Conservation (phyloP, 2,113 vertebrate genomes). For the Atherinomorus stipes region DNA sequence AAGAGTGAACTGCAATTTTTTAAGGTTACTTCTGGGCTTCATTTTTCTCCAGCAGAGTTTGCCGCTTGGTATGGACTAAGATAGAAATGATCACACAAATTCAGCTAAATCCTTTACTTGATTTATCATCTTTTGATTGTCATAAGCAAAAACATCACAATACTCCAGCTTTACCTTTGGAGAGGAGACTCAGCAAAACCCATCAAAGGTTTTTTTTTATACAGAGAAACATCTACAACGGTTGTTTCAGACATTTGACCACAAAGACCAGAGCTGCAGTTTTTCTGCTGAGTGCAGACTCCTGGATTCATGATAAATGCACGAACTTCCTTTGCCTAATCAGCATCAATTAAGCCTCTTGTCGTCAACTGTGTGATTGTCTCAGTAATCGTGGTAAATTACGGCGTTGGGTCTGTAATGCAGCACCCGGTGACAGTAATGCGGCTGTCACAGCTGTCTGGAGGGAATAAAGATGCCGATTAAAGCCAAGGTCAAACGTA, state of each 20-base stretch:
- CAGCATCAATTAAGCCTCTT: conserved; percentile 21
- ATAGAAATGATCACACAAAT: too few species aligned
- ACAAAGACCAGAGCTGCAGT: not conserved
- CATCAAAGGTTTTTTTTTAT: fast-evolving
- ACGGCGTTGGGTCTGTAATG: not conserved
- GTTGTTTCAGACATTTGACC: not conserved
- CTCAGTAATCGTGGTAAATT: conserved; percentile 3
- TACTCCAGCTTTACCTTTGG: not conserved
- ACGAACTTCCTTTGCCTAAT: not conserved
- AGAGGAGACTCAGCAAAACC: not conserved
- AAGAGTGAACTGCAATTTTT: too few species aligned
- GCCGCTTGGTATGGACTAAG: too few species aligned
- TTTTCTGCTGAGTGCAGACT: not conserved
- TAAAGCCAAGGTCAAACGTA: conserved; percentile 68
- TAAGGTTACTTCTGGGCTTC: too few species aligned
- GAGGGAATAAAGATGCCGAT: conserved; percentile 21
- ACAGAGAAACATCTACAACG: not conserved
- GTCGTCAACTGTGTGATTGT: not conserved
- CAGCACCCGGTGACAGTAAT: conserved; percentile 10
- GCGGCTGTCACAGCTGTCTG: not conserved
- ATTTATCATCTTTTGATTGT: not conserved
- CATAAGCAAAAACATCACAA: not conserved
- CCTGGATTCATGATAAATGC: conserved; percentile 9
- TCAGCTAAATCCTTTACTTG: not conserved
- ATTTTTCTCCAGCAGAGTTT: too few species aligned